Conservation (phyloP, 2,888 invertebrate genomes). For the Cenopis cana region DNA sequence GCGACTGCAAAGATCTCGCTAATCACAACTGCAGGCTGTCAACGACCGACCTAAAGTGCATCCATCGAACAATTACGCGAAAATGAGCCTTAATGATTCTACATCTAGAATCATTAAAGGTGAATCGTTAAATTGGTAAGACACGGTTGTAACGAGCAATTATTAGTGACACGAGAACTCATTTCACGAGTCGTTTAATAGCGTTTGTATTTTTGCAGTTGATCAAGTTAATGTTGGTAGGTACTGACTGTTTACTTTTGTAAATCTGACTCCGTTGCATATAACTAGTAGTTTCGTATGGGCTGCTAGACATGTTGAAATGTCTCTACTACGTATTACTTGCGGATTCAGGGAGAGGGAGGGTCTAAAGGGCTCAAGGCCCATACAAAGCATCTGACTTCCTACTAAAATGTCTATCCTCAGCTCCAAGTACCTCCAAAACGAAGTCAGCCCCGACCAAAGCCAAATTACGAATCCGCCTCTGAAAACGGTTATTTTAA, state of each 20-base stretch:
- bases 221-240: neutral
- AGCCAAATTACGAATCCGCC: too few species aligned
- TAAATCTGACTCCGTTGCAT: neutral
- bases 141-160: slow-evolving; percentile 60
- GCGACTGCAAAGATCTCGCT: slow-evolving; percentile 49
- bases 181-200: slow-evolving; percentile 69
- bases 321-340: too few species aligned
- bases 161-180: slow-evolving; percentile 61
- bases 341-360: too few species aligned
- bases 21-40: slow-evolving; percentile 74
- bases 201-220: slow-evolving; percentile 47
- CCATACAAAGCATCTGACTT: too few species aligned
- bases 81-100: slow-evolving; percentile 49
- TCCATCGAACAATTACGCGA: slow-evolving; percentile 43
- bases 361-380: too few species aligned
- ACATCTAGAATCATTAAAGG: slow-evolving; percentile 38
- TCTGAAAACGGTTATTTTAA: too few species aligned
- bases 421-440: too few species aligned
- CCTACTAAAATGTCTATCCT: too few species aligned
- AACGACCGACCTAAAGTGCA: slow-evolving; percentile 64
- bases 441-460: too few species aligned
- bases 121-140: slow-evolving; percentile 24
- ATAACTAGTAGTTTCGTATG: too few species aligned
- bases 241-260: neutral
- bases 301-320: too few species aligned